These are phyloP conservation scores for Mustela lutreola DNA, from an alignment of 2,113 vertebrate genomes.

Conservation along the genomic window DNA sequence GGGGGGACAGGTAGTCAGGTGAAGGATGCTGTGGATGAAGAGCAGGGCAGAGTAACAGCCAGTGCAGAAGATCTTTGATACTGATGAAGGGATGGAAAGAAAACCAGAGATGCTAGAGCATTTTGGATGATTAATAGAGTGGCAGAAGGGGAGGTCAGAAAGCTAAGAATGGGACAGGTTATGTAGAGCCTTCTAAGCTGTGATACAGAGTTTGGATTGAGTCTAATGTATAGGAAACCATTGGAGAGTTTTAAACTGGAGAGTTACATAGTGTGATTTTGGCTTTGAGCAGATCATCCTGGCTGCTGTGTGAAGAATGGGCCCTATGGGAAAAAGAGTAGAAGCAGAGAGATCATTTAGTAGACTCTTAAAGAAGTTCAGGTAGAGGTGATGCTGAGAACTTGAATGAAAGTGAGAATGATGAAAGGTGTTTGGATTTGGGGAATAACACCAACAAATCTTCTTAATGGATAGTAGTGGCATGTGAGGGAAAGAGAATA, in stretches of 20 bases:
- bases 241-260: conserved; percentile 5
- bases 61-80: neutral
- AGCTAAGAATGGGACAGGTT: neutral
- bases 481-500: conserved; percentile 18
- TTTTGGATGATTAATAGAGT: neutral
- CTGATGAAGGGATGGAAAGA: neutral
- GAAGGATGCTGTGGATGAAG: neutral
- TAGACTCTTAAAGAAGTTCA: neutral
- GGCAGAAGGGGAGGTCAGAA: neutral
- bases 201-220: neutral
- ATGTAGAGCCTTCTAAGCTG: neutral
- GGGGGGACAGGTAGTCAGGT: neutral
- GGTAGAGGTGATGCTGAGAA: neutral
- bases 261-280: neutral
- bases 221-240: neutral
- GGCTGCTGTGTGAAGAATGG: neutral
- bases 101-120: neutral
- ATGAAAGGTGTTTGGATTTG: neutral
- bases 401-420: neutral
- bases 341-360: neutral
- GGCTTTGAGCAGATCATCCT: neutral
- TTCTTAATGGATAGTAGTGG: neutral
- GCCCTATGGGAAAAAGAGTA: neutral
- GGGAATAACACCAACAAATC: neutral
- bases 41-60: neutral